A percentile compares a stretch with the other conserved stretches of the same genome.
Conservation (phyloP, 2,888 invertebrate genomes). For the Nymphalis urticae region DNA sequence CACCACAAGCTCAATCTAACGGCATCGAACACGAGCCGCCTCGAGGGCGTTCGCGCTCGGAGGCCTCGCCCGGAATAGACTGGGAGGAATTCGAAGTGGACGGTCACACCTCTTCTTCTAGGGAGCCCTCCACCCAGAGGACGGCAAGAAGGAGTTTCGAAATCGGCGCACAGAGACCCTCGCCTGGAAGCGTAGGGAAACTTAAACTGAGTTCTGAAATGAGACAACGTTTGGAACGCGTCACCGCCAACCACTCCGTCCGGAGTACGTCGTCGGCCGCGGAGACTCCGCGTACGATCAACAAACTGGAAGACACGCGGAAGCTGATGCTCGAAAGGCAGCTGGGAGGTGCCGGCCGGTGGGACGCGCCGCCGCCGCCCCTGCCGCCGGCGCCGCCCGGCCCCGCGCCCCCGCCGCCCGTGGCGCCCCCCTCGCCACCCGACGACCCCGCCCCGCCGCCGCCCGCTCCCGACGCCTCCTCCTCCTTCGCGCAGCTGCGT, state of each 20-base stretch:
- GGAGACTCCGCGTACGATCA: slow-evolving; percentile 87
- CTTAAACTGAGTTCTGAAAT: slow-evolving; percentile 94
- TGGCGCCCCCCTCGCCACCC: slow-evolving; percentile 80
- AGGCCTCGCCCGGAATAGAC: slow-evolving; percentile 83
- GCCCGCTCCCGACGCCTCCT: slow-evolving; percentile 83
- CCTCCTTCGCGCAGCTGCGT: slow-evolving; percentile 84
- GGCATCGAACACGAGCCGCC: slow-evolving; percentile 70
- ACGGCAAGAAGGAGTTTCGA: slow-evolving; percentile 86
- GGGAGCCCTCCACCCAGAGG: slow-evolving; percentile 70
- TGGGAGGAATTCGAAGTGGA: slow-evolving; percentile 94
- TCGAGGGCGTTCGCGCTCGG: slow-evolving; percentile 68
- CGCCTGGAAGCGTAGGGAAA: slow-evolving; percentile 94
- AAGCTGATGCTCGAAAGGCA: slow-evolving; percentile 93
- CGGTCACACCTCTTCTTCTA: slow-evolving; percentile 60
- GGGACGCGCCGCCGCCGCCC: slow-evolving; percentile 86
- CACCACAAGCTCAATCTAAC: slow-evolving; percentile 84
- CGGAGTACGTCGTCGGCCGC: slow-evolving; percentile 87
- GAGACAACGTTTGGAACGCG: slow-evolving; percentile 93
- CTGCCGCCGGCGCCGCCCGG: slow-evolving; percentile 82
- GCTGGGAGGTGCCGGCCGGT: slow-evolving; percentile 85
- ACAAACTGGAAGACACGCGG: slow-evolving; percentile 92
- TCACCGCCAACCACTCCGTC: slow-evolving; percentile 93
- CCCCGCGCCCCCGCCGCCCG: slow-evolving; percentile 84
- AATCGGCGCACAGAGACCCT: slow-evolving; percentile 90
- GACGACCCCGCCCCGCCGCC: slow-evolving; percentile 81